A percentile compares a stretch with the other conserved stretches of the same genome.
Conservation (phyloP, 1,140 invertebrate genomes). For the Drosophila pruinosa region DNA sequence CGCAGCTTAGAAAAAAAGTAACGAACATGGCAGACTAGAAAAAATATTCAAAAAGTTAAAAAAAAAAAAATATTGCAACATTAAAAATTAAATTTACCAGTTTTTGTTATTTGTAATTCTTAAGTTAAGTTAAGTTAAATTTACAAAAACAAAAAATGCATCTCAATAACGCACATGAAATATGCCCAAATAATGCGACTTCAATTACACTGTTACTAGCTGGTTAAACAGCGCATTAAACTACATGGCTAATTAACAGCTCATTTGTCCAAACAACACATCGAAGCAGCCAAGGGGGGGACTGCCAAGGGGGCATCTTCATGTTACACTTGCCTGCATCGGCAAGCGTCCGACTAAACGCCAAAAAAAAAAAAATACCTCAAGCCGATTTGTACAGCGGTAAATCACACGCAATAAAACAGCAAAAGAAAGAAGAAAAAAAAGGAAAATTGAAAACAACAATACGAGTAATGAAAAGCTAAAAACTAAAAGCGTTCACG, state of each 20-base stretch:
- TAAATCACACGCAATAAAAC: constrained; percentile 73
- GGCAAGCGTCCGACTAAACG: constrained; percentile 55
- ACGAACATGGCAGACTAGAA: neutral
- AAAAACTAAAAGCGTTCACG: constrained; percentile 55
- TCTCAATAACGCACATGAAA: too few relatives aligned
- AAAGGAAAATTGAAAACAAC: neutral
- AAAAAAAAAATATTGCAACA: too few relatives aligned
- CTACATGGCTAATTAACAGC: constrained; percentile 57
- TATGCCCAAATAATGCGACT: too few relatives aligned
- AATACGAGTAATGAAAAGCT: neutral
- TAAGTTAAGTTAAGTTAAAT: too few relatives aligned
- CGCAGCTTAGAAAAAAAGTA: neutral
- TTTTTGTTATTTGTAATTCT: too few relatives aligned
- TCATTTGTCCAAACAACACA: constrained; percentile 48
- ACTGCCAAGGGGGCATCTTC: neutral
- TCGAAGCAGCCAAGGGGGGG: neutral
- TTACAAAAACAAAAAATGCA: too few relatives aligned
- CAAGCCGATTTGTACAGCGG: constrained; percentile 40
- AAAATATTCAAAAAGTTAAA: too few relatives aligned
- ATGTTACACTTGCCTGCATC: constrained; percentile 47
- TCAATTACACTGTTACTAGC: constrained; percentile 13
- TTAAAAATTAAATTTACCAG: too few relatives aligned
- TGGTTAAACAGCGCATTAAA: constrained; percentile 10
- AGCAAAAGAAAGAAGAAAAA: neutral
- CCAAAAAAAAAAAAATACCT: neutral